Base-by-base conservation (phyloP, 2,888 invertebrate species). In the Zhuqinia jingwanae region DNA sequence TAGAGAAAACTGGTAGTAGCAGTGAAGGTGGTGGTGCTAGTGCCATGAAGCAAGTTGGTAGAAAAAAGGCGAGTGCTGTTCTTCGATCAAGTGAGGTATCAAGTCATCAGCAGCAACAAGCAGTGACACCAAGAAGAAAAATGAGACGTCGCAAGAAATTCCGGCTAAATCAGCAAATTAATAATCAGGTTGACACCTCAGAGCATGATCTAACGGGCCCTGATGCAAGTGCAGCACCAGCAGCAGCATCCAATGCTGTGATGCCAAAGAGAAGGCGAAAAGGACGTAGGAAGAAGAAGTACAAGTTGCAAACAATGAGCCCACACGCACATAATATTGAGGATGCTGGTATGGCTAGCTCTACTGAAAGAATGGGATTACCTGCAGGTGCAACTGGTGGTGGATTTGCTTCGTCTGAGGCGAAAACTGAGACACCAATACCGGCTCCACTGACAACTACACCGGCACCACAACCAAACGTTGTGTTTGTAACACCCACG, bases 231-330 rank as follows among this genome's bases (percentile, higher is more conserved):
- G 68, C 47, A 45, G 45, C 45, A 20, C 68, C 68, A 11, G 47
- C 68, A 15, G 0, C 42, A n/a, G n/a, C n/a, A n/a, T n/a, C n/a
- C n/a, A n/a, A n/a, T 15, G 50, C 20, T 11, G 53, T 36, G 27
- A 3, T 60, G n/a, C 77, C 65, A 68, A 87, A 80, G 56, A 53
- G 70, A 20, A 73, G 82, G 36, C 80, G 81, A 20, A 87, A 83
- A 73, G 87, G 87, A 10, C 42, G 82, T 45, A 88, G 88, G 88
- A 87, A 81, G 85, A 85, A 85, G 73, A 85, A 85, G 79, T 82
- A 82, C 63, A 82, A 45, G 78, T 78, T 83, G 20, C 82, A 87
- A n/a, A 86, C 86, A 13, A 15, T 30, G 15, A 85, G 78, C 15
- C 47, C 50, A 0, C 42, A 36, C 22, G 11, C 36, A 2, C 15